phyloP scores from a whole-genome alignment of 2,888 invertebrate species.

The Lymantria dispar region DNA sequence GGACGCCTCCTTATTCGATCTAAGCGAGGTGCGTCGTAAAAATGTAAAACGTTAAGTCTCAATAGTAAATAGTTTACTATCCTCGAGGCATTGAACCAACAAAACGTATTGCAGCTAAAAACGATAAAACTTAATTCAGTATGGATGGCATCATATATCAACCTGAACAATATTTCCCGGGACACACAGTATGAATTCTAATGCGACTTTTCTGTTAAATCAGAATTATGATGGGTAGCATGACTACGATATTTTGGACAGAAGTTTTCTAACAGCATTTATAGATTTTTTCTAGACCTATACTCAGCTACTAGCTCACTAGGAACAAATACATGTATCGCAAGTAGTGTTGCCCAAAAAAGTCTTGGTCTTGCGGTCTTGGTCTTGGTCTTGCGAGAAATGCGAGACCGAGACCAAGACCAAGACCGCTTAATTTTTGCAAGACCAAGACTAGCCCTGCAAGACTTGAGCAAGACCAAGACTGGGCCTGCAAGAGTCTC shows the following conservation, averaged over 20 bases:
- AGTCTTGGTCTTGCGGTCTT: no score
- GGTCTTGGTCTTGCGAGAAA: no score
- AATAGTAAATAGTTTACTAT: neutral
- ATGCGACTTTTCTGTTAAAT: neutral
- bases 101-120: neutral
- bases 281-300: no score
- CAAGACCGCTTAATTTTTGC: no score
- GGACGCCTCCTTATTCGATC: neutral
- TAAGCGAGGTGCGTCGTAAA: neutral
- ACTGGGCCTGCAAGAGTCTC: no score
- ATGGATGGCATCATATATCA: neutral
- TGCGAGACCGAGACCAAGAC: no score
- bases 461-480: no score
- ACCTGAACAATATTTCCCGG: neutral
- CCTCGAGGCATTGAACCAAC: neutral
- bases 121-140: neutral
- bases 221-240: neutral
- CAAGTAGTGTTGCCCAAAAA: no score
- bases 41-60: neutral
- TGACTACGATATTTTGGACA: neutral
- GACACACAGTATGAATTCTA: neutral
- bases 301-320: no score
- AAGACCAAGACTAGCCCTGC: no score
- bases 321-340: no score
- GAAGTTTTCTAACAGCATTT: neutral